Evolutionary conservation across 2,888 invertebrate genomes (phyloP), one percentile per base, ranked within the genome.

Genomic region (Ennomos fuscantarius): DNA sequence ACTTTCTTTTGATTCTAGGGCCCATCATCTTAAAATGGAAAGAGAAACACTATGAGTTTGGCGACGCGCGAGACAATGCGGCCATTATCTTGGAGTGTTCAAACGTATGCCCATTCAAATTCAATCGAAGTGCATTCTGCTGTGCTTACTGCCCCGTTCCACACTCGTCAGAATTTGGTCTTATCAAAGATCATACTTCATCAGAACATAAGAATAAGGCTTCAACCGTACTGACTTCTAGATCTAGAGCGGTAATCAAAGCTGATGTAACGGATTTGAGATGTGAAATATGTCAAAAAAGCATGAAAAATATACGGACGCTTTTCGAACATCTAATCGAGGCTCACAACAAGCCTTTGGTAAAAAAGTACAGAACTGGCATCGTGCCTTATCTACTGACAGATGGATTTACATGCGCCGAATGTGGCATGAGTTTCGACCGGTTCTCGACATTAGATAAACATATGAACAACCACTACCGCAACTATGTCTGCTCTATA

Each of bases 391-490:
- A 48, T 31, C 8, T 60, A 9, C 10, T 55, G 11, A 48, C 42
- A 8, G 55, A 55, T 12, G 53, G 55, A 24, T 62, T 62, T 36
- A 44, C 37, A 6, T 66, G 63, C 35, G 50, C 60, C 15, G 55
- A 57, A 5, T 43, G 51, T 45, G 36, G 50, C 34, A 9, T 55
- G 12, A 35, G 8, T 2, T 58, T 58, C 32, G 44, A 48, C 35
- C 8, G 34, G 5, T 58, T 52, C 32, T 36, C n/a, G 1, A 15
- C 62, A 77, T 8, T 55, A 64, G 51, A 57, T 9, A 70, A 76
- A 13, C 87, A 88, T 43, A 82, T 85, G 79, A 77, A 78, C 10
- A 59, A 51, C 0, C 87, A 88, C 55, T 84, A 74, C 39, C 73
- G 72, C 15, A 83, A 82, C 62, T 85, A 69, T 44, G 54, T 79